Conservation (phyloP, 2,888 invertebrate genomes). For the Mythimna ferrago region DNA sequence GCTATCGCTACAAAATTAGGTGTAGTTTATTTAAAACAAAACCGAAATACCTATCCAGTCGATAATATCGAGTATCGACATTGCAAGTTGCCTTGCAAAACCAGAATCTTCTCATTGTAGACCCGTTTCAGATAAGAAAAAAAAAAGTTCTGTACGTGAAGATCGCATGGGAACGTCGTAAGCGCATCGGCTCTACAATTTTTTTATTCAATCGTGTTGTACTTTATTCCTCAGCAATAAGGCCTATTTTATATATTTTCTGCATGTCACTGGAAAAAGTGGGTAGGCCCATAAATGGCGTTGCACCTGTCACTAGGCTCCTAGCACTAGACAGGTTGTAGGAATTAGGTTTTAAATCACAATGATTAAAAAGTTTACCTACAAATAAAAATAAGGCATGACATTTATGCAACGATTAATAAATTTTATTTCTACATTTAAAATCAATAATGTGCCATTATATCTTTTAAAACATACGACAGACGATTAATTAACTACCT, state of each 20-base stretch:
- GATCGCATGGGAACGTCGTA: conserved; percentile 87
- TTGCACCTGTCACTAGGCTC: conserved; percentile 84
- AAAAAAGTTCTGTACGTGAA: conserved; percentile 79
- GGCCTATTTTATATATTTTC: conserved; percentile 70
- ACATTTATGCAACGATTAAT: conserved; percentile 9
- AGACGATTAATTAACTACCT: conserved; percentile 27
- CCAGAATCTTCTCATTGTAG: conserved; percentile 89
- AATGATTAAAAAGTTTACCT: conserved; percentile 51
- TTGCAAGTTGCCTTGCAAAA: conserved; percentile 87
- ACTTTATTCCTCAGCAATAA: conserved; percentile 75
- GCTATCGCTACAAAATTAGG: conserved; percentile 52
- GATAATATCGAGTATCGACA: conserved; percentile 83
- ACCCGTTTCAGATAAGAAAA: conserved; percentile 85
- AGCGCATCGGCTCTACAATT: conserved; percentile 75
- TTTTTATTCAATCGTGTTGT: conserved; percentile 71
- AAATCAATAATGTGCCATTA: conserved; percentile 5
- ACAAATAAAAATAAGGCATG: conserved; percentile 25
- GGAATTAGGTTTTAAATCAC: conserved; percentile 73
- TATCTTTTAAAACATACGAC: conserved; percentile 9
- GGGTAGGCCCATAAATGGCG: conserved; percentile 81
- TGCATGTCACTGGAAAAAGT: conserved; percentile 72
- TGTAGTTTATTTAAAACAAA: conserved; percentile 70
- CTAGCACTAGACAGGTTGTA: conserved; percentile 72
- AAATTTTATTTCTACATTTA: conserved; percentile 9
- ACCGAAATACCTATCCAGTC: conserved; percentile 73